Evolutionary conservation across 2,113 vertebrate species (phyloP).

Genomic region (Leuciscus idus): DNA sequence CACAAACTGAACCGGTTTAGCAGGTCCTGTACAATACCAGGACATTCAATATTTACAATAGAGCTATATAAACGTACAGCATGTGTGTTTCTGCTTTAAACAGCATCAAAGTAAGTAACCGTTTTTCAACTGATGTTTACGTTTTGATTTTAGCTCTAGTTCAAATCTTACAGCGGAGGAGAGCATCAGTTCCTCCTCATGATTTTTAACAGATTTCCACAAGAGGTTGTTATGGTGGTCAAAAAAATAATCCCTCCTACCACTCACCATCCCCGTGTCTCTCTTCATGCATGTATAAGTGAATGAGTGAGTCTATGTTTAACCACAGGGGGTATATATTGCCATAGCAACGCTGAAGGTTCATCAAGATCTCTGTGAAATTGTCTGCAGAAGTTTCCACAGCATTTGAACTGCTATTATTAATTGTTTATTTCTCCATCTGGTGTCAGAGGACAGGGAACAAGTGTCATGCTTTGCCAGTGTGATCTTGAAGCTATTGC

Average conservation of each 20-base stretch:
- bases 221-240: constrained; percentile 9
- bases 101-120: neutral
- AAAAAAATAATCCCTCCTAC: neutral
- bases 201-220: neutral
- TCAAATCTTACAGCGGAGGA: constrained; percentile 35
- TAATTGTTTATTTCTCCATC: constrained; percentile 44
- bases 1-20: neutral
- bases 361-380: constrained; percentile 53
- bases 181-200: constrained; percentile 32
- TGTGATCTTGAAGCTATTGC: neutral
- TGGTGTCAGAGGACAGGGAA: constrained; percentile 27
- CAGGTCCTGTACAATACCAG: neutral
- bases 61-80: neutral
- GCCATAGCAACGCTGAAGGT: constrained; percentile 54
- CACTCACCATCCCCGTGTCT: neutral
- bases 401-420: constrained; percentile 48
- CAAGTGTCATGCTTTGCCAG: neutral
- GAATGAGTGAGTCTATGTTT: constrained; percentile 53
- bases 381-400: constrained; percentile 54
- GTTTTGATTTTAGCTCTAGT: constrained; percentile 8
- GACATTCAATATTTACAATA: neutral
- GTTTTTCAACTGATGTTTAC: neutral
- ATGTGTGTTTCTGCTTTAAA: neutral
- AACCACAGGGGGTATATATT: constrained; percentile 57
- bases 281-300: constrained; percentile 38